Conservation (phyloP, 2,888 invertebrate genomes). For the Stenotaenia linearis region DNA sequence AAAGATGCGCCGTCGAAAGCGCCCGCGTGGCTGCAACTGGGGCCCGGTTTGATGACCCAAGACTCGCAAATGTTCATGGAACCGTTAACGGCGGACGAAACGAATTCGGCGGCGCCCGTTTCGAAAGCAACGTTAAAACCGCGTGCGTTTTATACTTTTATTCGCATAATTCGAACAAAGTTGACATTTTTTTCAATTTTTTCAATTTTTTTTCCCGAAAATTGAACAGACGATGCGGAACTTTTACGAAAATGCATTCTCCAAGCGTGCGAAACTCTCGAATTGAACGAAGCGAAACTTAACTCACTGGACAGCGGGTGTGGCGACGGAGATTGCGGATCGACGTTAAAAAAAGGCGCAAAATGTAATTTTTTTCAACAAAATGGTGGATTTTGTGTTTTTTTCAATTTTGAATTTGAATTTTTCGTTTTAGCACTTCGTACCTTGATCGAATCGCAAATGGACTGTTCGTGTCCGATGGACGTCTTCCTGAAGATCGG, state of each 20-base stretch:
- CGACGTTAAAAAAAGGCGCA: constrained; percentile 57
- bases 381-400: no score
- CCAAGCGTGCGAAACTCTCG: constrained; percentile 51
- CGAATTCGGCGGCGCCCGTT: neutral
- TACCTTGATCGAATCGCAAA: constrained; percentile 36
- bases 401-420: neutral
- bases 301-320: constrained; percentile 61
- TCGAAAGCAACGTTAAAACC: neutral
- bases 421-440: constrained; percentile 39
- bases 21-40: constrained; percentile 53
- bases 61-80: neutral
- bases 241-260: constrained; percentile 35
- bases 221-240: constrained; percentile 45
- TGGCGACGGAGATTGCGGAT: constrained; percentile 73
- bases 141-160: no score
- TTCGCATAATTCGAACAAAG: no score
- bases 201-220: neutral
- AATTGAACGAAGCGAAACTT: constrained; percentile 56
- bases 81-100: neutral
- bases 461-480: neutral
- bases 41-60: neutral
- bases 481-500: neutral
- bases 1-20: constrained; percentile 57
- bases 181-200: no score
- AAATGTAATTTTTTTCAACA: no score